Evolutionary conservation across 1,140 invertebrate genomes (phyloP).

Genomic region (Heliothis virescens): DNA sequence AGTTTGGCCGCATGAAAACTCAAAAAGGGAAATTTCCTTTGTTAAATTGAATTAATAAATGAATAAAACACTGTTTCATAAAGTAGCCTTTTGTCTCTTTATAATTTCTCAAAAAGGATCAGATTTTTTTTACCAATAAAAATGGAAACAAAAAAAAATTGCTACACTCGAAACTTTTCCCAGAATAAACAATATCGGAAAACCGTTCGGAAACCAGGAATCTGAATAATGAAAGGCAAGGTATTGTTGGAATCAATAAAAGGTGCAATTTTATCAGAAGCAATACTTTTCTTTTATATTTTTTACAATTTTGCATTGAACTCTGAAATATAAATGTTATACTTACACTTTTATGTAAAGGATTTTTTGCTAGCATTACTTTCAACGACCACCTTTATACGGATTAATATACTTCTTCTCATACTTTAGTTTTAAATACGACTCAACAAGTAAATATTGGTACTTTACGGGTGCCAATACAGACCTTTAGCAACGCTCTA

Average conservation of each 20-base stretch:
- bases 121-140: neutral
- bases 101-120: neutral
- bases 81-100: too few species aligned
- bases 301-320: neutral
- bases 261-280: constrained; percentile 17
- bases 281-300: neutral
- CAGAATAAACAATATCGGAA: constrained; percentile 31
- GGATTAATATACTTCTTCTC: neutral
- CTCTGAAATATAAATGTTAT: neutral
- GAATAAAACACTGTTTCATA: too few species aligned
- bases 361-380: neutral
- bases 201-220: constrained; percentile 4
- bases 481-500: constrained; percentile 24
- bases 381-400: neutral
- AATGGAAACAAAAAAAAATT: neutral
- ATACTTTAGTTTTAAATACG: too few species aligned
- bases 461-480: constrained; percentile 6
- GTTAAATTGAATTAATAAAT: too few species aligned
- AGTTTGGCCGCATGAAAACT: too few species aligned
- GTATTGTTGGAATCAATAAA: neutral
- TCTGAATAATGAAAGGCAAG: constrained; percentile 28
- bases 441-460: neutral
- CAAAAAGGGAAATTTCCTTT: too few species aligned
- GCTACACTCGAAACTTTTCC: neutral
- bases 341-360: neutral